A percentile compares a stretch with the other conserved stretches of the same genome.
These are phyloP conservation scores for Orthosia incerta DNA, from an alignment of 2,888 invertebrate genomes.

Conservation along the genomic window DNA sequence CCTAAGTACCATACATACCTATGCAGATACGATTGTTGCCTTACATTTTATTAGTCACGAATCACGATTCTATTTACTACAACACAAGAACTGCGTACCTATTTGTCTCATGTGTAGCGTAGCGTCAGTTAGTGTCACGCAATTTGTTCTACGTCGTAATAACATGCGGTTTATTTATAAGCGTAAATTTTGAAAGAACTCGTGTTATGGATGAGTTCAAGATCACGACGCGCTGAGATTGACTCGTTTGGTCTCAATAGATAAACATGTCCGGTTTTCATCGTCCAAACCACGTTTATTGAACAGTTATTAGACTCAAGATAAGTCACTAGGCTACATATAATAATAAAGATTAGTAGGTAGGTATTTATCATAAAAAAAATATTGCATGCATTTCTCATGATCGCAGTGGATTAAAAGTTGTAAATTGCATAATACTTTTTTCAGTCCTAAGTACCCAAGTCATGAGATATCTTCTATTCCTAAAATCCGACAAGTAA, in stretches of 20 bases:
- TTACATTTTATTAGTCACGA: constrained; percentile 8
- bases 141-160: constrained; percentile 37
- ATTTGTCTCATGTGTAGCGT: constrained; percentile 14
- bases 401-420: too few species aligned
- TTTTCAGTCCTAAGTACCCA: too few species aligned
- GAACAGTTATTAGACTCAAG: constrained; percentile 27
- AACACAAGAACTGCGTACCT: not conserved
- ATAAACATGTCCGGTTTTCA: constrained; percentile 78
- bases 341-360: constrained; percentile 11
- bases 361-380: constrained; percentile 4
- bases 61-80: not conserved
- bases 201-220: constrained; percentile 68
- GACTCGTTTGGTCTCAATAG: constrained; percentile 55
- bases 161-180: constrained; percentile 35
- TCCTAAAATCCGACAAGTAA: too few species aligned
- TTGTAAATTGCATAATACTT: too few species aligned
- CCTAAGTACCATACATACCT: too few species aligned
- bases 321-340: constrained; percentile 38
- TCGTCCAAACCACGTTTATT: constrained; percentile 30
- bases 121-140: not conserved
- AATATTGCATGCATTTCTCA: not conserved
- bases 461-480: too few species aligned
- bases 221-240: constrained; percentile 71
- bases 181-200: constrained; percentile 21
- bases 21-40: not conserved